Evolutionary conservation across 1,140 invertebrate species (phyloP), one percentile per base, ranked within the genome.

Genomic region (Drosophila virilis): DNA sequence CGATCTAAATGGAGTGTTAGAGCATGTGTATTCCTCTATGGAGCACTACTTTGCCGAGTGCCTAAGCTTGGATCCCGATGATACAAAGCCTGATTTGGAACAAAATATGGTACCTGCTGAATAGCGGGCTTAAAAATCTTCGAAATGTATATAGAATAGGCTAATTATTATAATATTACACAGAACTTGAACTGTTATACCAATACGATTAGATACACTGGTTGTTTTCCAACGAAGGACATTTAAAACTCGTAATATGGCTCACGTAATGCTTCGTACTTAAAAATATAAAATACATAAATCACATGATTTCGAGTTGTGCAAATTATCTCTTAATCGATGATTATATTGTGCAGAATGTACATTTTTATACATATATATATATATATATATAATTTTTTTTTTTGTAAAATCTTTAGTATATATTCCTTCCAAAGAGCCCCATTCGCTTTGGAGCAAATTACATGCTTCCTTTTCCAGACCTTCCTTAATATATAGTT

Each of bases 11-110:
- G 96, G 96, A 51, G 96, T 97, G 52, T 93, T 96, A 76, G 96
- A 96, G 92, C 96, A 97, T 93, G 95, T 96, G 68, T 97, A 97
- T 92, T 94, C 95, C 75, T 97, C 96, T 67, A 97, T 97, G 96
- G 96, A 97, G 93, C 95, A 96, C 93, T 97, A 95, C 93, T 95
- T 97, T 91, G 94, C 95, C 88, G 95, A 96, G 93, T 97, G 96
- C 94, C 95, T 97, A 93, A 96, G 95, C 90, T 94, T 97, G 92
- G 96, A 97, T 93, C 95, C 95, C 73, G 95, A 96, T 85, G 94
- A 95, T 54, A 92, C 82, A 6, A 92, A 90, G 65, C 91, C 91
- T n/a, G 83, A 92, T 60, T 42, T 90, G 57, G 86, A 86, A 69
- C 77, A 91, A 81, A 91, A 70, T 65, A 91, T 89, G 61, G 90